Percentiles rank a stretch among this genome's conserved stretches.
These are phyloP conservation scores for Tinea trinotella DNA, from an alignment of 2,888 invertebrate species.

Conservation along the genomic window DNA sequence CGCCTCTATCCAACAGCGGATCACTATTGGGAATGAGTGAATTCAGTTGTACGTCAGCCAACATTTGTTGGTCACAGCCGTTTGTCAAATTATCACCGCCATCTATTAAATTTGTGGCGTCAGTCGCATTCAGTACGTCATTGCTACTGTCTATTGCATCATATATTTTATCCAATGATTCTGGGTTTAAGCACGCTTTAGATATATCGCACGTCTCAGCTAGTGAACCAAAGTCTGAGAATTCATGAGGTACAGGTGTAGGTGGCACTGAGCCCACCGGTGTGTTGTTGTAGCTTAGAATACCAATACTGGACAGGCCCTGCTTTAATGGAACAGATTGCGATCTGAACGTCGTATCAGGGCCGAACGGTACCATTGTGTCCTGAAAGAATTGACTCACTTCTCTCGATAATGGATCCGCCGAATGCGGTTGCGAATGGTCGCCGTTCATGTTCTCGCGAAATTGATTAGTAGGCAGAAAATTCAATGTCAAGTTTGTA, in stretches of 20 bases:
- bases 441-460: slow-evolving; percentile 62
- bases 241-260: slow-evolving; percentile 80
- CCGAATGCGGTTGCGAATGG: slow-evolving; percentile 47
- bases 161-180: slow-evolving; percentile 77
- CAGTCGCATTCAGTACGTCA: slow-evolving; percentile 49
- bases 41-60: slow-evolving; percentile 44
- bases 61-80: slow-evolving; percentile 44
- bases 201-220: slow-evolving; percentile 71
- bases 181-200: slow-evolving; percentile 65
- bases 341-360: slow-evolving; percentile 72
- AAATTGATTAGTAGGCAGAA: slow-evolving; percentile 51
- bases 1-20: slow-evolving; percentile 43
- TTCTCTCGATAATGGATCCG: slow-evolving; percentile 70
- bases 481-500: slow-evolving; percentile 55
- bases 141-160: slow-evolving; percentile 73
- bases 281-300: slow-evolving; percentile 62
- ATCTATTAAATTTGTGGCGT: slow-evolving; percentile 42
- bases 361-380: slow-evolving; percentile 47
- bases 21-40: slow-evolving; percentile 43
- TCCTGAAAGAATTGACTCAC: slow-evolving; percentile 76
- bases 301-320: slow-evolving; percentile 55
- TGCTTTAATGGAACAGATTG: slow-evolving; percentile 85
- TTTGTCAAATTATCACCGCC: slow-evolving; percentile 46
- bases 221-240: slow-evolving; percentile 78
- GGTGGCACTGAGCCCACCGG: slow-evolving; percentile 77